phyloP scores from a whole-genome alignment of 1,140 invertebrate genomes.

The Cydia fagiglandana region DNA sequence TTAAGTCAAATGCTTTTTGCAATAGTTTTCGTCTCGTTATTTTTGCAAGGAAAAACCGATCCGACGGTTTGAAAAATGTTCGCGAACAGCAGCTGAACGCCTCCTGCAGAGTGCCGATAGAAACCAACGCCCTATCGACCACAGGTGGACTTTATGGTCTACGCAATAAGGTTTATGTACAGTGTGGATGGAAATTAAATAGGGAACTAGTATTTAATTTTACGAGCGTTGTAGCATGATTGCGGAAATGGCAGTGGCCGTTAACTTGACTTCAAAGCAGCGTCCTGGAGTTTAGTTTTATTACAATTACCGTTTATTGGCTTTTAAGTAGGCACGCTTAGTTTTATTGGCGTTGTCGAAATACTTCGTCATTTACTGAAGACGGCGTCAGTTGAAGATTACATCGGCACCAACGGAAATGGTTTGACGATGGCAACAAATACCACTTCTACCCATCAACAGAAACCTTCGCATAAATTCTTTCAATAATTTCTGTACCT shows the following conservation, averaged over 20 bases:
- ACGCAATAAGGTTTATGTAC: too few relatives aligned
- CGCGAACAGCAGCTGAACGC: constrained; percentile 5
- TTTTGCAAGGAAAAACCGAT: not conserved
- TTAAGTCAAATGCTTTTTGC: not conserved
- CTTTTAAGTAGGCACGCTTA: constrained; percentile 1
- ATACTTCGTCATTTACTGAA: not conserved
- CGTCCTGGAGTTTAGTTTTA: constrained; percentile 24
- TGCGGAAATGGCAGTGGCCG: constrained; percentile 17
- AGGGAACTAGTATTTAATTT: not conserved
- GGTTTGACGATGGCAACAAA: too few relatives aligned
- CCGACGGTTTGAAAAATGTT: not conserved
- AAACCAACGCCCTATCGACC: not conserved
- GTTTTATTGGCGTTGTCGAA: not conserved
- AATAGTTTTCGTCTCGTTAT: not conserved
- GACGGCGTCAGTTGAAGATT: too few relatives aligned
- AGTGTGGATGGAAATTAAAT: not conserved
- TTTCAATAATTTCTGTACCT: too few relatives aligned
- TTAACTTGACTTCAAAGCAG: constrained; percentile 24
- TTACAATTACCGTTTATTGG: constrained; percentile 24
- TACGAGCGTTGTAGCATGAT: constrained; percentile 11
- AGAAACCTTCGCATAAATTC: too few relatives aligned
- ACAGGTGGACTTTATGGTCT: not conserved
- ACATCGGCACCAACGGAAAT: too few relatives aligned
- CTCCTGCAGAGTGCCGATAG: not conserved
- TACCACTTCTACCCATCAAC: too few relatives aligned